Evolutionary conservation across 2,113 vertebrate genomes (phyloP), one percentile per base, ranked within the genome.

Genomic region (Ptychochromis oligacanthus): DNA sequence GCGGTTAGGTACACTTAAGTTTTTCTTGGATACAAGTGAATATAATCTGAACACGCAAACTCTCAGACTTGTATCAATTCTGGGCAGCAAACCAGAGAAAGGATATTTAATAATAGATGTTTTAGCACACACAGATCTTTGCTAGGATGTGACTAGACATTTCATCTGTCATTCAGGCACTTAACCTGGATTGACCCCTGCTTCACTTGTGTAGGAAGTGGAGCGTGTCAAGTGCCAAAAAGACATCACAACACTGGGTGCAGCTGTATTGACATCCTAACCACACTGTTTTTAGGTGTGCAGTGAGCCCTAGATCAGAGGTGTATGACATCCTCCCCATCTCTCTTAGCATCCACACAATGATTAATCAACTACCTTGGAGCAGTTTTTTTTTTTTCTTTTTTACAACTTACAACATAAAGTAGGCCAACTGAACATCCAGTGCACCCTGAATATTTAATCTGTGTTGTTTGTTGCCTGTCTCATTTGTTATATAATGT

Each of bases 281-380:
- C 77, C 67, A 15, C 10, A 8, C 26, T 72, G 26, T 31, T 52
- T 82, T 75, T 52, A 75, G 18, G 43, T 77, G 72, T 81, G 59
- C 79, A 75, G 60, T 36, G 49, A 87, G 72, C 5, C 75, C 59
- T 36, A 67, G 70, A 82, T 90, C 77, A 74, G 76, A 80, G 75
- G 57, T 56, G 40, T 7, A 9, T 10, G 11, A 14, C 65, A 80
- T 84, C 65, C 79, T 56, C 75, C 22, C 81, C 20, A 58, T 18
- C 64, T 56, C 57, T 59, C 75, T 84, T 77, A 60, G 20, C 38
- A 15, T 78, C 54, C 77, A 83, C 20, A 28, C 79, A 52, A 46
- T 79, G 65, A 87, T 88, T 79, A 56, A 74, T 75, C 55, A 79
- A 2, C 81, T 79, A 76, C 77, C 85, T 79, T 6, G 11, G 31